Evolutionary conservation across 2,888 invertebrate species (phyloP).

Genomic region (Clistopyga incitator): DNA sequence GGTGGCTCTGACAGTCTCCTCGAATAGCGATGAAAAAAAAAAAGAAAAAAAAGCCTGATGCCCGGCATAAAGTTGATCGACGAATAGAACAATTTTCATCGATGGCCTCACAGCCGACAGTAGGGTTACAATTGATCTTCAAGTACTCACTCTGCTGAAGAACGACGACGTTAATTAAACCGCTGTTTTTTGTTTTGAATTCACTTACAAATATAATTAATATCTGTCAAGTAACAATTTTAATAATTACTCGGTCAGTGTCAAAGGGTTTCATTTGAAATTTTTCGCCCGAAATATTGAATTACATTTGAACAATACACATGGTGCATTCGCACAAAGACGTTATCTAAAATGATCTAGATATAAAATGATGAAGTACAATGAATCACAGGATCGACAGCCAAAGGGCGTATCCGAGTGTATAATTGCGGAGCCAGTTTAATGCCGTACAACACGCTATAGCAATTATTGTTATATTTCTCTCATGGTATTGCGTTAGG

Average conservation of each 20-base stretch:
- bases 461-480: constrained; percentile 8
- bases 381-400: background rate
- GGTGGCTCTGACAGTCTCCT: constrained; percentile 10
- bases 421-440: background rate
- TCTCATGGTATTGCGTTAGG: background rate
- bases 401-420: background rate
- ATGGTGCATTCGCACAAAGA: background rate
- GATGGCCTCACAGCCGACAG: background rate
- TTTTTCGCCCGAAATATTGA: background rate
- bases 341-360: background rate
- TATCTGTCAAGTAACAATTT: no score
- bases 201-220: no score
- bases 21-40: constrained; percentile 14
- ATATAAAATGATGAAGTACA: background rate
- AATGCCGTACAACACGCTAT: background rate
- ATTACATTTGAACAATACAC: background rate
- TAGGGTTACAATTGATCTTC: background rate
- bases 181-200: no score
- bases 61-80: background rate
- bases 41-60: background rate
- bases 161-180: no score
- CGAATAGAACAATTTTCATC: background rate
- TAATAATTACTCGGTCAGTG: no score
- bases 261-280: no score
- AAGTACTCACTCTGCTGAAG: no score